Evolutionary conservation across 1,140 invertebrate species (phyloP), one percentile per base, ranked within the genome.

Genomic region (Aphis craccivora): DNA sequence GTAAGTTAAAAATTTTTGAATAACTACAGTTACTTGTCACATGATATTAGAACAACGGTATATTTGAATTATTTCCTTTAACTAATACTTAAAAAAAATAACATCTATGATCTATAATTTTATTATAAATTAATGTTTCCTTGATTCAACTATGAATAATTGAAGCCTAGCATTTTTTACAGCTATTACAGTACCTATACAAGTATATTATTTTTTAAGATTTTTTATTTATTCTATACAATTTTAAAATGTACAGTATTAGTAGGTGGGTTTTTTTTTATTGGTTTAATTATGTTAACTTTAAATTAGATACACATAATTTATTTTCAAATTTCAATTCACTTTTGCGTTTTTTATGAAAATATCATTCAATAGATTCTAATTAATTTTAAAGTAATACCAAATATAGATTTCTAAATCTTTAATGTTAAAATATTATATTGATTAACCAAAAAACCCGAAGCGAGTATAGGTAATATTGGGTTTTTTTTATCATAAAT

Each of bases 71-170:
- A 37, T 67, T 67, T 40, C 11, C 14, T 89, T 53, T 86, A 43
- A 43, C 22, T 86, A 40, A 43, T 43, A 30, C 45, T 86, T 25
- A 45, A 30, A 30, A 30, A n/a, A 67, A 67, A 86, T 86, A 45
- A 11, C 45, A n/a, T 86, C 1, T 89, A 35, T 89, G 8, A n/a
- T 86, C 1, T 89, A 35, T 89, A 8, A 23, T 22, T 48, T 53
- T 53, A 53, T 55, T 89, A 89, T 89, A 55, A 89, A 55, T 55
- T 37, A 23, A 55, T 55, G 14, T 55, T 37, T 89, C 45, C 25
- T 89, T 25, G 53, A 11, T 55, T 89, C 48, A 55, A 55, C 88
- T 89, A 89, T 55, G 51, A 53, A 89, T 89, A 89, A 89, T 89
- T 30, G 7, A 55, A 25, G 14, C 4, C 35, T 40, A 55, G 37